phyloP scores from a whole-genome alignment of 2,888 invertebrate species.

The Callimorpha dominula region DNA sequence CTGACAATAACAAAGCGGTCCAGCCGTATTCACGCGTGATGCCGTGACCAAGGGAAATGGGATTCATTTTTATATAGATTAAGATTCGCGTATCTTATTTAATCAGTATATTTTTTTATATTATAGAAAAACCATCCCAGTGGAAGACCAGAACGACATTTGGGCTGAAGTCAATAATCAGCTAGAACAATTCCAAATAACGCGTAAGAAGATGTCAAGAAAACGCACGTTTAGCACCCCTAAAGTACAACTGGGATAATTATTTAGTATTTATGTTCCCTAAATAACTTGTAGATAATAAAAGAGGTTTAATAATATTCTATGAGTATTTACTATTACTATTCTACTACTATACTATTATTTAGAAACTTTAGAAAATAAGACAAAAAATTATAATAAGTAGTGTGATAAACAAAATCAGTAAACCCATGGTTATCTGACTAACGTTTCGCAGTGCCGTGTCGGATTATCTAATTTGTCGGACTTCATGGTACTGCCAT shows the following conservation, averaged over 20 bases:
- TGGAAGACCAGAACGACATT: conserved; percentile 95
- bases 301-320: conserved; percentile 21
- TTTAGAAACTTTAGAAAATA: background rate
- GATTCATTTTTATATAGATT: background rate
- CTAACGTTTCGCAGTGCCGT: too few species aligned
- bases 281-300: conserved; percentile 41
- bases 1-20: too few species aligned
- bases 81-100: background rate
- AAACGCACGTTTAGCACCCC: conserved; percentile 75
- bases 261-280: conserved; percentile 22
- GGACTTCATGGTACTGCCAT: too few species aligned
- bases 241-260: conserved; percentile 74
- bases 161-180: conserved; percentile 94
- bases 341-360: background rate
- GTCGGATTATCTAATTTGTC: too few species aligned
- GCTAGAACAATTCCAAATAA: conserved; percentile 90
- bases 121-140: conserved; percentile 91
- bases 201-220: conserved; percentile 81
- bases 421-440: too few species aligned
- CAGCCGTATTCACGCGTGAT: too few species aligned
- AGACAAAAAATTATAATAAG: background rate
- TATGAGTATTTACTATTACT: background rate
- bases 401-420: too few species aligned
- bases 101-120: background rate
- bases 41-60: too few species aligned